Conservation (phyloP, 2,888 invertebrate species). For the Torymus aiolomorphi region DNA sequence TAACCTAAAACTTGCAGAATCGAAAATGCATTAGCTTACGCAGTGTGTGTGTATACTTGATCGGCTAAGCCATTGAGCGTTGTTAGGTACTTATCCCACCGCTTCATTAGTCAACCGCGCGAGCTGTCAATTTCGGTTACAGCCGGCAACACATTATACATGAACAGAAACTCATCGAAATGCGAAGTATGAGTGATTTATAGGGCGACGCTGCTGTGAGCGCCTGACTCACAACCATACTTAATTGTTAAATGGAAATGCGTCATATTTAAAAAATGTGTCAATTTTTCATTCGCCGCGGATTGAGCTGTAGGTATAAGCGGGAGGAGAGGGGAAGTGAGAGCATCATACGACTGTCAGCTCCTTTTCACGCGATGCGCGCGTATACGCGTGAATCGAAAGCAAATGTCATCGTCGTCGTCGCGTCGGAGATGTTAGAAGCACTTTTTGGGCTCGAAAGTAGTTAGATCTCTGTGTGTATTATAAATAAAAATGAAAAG, state of each 20-base stretch:
- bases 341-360: not conserved
- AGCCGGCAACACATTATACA: no score
- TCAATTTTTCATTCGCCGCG: conserved; percentile 35
- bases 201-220: not conserved
- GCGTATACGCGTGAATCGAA: conserved; percentile 30
- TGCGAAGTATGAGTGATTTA: conserved; percentile 28
- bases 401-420: conserved; percentile 27
- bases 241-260: conserved; percentile 1
- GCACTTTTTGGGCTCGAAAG: conserved; percentile 47
- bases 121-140: no score
- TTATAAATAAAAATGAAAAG: conserved; percentile 65
- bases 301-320: conserved; percentile 15
- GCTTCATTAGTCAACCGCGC: no score
- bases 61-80: no score
- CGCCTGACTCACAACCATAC: not conserved
- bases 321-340: not conserved
- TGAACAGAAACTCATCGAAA: not conserved
- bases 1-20: no score
- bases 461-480: conserved; percentile 71
- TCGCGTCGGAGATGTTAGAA: conserved; percentile 35
- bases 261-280: conserved; percentile 44
- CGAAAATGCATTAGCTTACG: no score
- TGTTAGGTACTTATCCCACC: no score
- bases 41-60: no score
- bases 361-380: conserved; percentile 17